Conservation (phyloP, 2,113 vertebrate genomes). For the Himantopus leucocephalus region DNA sequence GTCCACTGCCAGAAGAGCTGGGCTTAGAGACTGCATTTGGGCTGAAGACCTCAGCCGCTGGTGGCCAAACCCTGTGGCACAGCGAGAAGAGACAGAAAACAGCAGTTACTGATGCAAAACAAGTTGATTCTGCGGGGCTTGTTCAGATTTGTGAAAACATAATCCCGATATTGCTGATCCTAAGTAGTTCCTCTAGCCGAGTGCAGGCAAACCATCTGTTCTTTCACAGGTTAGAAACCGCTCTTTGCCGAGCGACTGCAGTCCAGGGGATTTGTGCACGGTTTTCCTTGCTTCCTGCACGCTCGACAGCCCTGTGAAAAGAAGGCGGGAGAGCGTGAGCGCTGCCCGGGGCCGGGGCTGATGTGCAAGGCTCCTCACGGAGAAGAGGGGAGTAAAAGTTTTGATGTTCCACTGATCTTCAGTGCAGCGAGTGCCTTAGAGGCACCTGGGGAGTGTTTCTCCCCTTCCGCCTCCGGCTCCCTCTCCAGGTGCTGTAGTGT, state of each 20-base stretch:
- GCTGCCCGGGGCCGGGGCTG: neutral
- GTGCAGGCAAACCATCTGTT: neutral
- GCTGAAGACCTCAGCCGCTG: neutral
- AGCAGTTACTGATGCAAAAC: neutral
- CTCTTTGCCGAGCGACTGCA: neutral
- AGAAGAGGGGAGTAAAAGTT: neutral
- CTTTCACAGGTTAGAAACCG: no score
- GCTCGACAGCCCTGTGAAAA: accelerated
- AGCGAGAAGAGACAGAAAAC: neutral
- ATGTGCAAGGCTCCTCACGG: neutral
- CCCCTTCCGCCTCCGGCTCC: neutral
- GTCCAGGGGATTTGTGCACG: neutral
- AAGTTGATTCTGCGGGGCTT: neutral
- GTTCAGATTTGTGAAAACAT: neutral
- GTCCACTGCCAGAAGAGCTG: neutral
- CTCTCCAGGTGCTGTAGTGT: neutral
- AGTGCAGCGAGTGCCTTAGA: neutral
- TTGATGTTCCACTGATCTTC: neutral
- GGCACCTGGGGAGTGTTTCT: neutral
- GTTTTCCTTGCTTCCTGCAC: neutral
- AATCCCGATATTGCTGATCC: neutral
- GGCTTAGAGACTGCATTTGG: neutral
- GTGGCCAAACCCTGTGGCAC: neutral
- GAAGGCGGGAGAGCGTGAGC: accelerated
- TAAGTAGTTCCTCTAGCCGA: neutral